Base-by-base conservation (phyloP, 2,113 vertebrate species). In the Pollachius pollachius region DNA sequence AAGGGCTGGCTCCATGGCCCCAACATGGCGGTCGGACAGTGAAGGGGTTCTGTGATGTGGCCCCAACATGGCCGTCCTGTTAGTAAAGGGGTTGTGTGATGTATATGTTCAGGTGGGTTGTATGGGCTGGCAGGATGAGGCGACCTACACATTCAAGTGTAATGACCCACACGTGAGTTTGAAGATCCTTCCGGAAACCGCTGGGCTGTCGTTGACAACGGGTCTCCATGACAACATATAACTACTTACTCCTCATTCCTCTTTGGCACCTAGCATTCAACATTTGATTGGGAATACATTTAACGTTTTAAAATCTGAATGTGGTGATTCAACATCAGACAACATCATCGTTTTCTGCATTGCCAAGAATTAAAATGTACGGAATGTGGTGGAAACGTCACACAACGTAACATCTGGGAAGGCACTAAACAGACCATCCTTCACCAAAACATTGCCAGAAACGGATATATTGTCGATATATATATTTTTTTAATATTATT, bases 71-170 rank as follows among this genome's bases (percentile, higher is more conserved):
- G 5, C 15, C 62, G 21, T 21, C n/a, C n/a, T 11, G 30, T 2
- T 13, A 66, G 56, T 59, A 3, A 60, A 66, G 71, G 72, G 77
- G 57, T 75, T 82, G 70, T 73, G 15, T 67, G n/a, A 54, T 69
- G 70, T 68, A 85, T 81, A 83, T 48, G 41, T 68, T 70, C 65
- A 87, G 84, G 87, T 77, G 65, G 78, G 77, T 89, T 79, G 74
- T 88, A 54, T 87, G 83, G 81, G 74, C 82, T 89, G 84, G 77
- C 80, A 78, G 70, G 84, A 82, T 75, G 84, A 89, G 76, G 76
- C 57, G 12, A 79, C 66, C 73, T 58, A 72, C 66, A 66, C 73
- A 74, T 67, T 78, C 80, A 79, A 76, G 74, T 80, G 59, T 84
- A 74, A 72, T 84, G 62, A 41, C 62, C 67, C 67, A 30, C 70